Percentiles rank a stretch among this genome's conserved stretches.
Evolutionary conservation across 2,113 vertebrate genomes (phyloP).

Genomic region (Shinisaurus crocodilurus): DNA sequence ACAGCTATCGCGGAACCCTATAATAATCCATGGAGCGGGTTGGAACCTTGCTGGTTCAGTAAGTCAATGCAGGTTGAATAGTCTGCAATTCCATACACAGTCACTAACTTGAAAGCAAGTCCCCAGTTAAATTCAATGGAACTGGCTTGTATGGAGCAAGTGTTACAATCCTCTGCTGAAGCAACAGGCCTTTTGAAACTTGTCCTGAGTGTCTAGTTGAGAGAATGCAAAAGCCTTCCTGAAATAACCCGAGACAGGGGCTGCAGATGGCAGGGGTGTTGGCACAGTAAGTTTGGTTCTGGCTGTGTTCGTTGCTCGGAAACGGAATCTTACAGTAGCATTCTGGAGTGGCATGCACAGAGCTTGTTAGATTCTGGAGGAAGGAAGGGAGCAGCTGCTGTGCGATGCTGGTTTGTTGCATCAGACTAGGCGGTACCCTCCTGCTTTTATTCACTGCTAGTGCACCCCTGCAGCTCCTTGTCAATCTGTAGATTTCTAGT

Average conservation of each 20-base stretch:
- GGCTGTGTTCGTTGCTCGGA: background rate
- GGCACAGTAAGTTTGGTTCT: background rate
- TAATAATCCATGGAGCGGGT: background rate
- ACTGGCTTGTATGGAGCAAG: background rate
- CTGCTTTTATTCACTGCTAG: background rate
- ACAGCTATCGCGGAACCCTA: no score
- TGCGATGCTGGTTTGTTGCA: background rate
- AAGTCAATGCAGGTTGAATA: background rate
- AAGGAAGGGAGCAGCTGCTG: slow-evolving; percentile 8
- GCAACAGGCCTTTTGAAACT: background rate
- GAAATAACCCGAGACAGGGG: slow-evolving; percentile 3
- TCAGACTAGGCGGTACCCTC: background rate
- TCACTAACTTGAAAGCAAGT: background rate
- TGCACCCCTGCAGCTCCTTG: background rate
- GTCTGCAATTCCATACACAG: background rate
- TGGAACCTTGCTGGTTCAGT: background rate
- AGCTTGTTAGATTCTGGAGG: background rate
- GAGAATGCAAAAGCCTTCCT: background rate
- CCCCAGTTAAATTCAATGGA: background rate
- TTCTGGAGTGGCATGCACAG: background rate
- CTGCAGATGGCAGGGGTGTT: background rate
- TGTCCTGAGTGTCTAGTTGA: background rate
- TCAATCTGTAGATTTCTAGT: background rate
- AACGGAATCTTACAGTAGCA: slow-evolving; percentile 9
- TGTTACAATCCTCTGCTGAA: background rate